Percentiles rank a stretch among this genome's conserved stretches.
phyloP scores from a whole-genome alignment of 2,113 vertebrate genomes.

The Numenius arquata region DNA sequence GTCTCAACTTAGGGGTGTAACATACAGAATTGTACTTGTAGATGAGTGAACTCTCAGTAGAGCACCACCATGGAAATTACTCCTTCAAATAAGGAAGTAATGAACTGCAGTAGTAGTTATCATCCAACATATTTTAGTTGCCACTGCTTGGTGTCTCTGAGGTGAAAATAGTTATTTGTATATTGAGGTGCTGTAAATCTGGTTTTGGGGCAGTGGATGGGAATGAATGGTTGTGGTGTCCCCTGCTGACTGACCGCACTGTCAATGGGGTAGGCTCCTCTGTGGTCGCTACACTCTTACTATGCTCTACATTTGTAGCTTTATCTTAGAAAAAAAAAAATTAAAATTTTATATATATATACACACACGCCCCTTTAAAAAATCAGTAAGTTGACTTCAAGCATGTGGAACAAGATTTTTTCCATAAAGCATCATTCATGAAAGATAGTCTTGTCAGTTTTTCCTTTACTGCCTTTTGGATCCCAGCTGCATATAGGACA shows the following conservation, averaged over 20 bases:
- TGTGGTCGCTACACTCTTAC: neutral
- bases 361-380: neutral
- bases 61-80: neutral
- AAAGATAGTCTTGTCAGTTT: neutral
- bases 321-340: neutral
- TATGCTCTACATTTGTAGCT: neutral
- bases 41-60: neutral
- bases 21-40: neutral
- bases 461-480: neutral
- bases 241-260: neutral
- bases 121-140: neutral
- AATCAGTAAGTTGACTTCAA: neutral
- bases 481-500: neutral
- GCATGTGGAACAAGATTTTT: neutral
- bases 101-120: fast-evolving
- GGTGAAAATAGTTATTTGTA: neutral
- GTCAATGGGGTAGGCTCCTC: fast-evolving
- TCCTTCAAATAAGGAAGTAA: neutral
- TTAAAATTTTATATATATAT: too few relatives aligned
- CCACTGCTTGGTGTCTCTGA: neutral
- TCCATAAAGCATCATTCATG: neutral
- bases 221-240: neutral
- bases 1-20: neutral
- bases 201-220: neutral
- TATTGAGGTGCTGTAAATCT: too few relatives aligned